A percentile compares a stretch with the other conserved stretches of the same genome.
These are phyloP conservation scores for Stichopus horrens DNA, from an alignment of 53 echinoderm and acorn worm genomes.

Conservation along the genomic window DNA sequence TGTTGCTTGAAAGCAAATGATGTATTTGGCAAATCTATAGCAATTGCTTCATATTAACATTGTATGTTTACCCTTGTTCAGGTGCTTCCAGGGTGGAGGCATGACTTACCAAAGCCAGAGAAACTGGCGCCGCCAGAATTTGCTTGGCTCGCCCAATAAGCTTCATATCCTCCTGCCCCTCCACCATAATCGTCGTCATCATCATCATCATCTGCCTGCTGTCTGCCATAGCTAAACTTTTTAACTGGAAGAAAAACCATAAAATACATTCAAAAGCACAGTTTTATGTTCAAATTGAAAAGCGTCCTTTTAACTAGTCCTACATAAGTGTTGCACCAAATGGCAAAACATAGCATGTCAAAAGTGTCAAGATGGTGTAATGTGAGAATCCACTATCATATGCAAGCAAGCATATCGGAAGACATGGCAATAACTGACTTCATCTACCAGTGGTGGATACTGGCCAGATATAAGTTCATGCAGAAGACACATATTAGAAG, in stretches of 20 bases:
- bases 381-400: background rate
- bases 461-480: too few relatives aligned
- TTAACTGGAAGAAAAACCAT: slow-evolving; percentile 54
- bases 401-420: background rate
- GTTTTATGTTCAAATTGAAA: background rate
- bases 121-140: slow-evolving; percentile 1
- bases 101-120: slow-evolving; percentile 20
- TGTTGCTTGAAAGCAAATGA: too few relatives aligned
- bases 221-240: slow-evolving; percentile 80
- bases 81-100: background rate
- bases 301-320: too few relatives aligned
- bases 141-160: slow-evolving; percentile 57
- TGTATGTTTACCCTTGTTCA: background rate
- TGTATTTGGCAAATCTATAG: background rate
- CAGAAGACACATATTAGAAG: too few relatives aligned
- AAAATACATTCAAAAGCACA: background rate
- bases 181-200: slow-evolving; percentile 56
- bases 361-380: background rate
- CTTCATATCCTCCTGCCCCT: slow-evolving; percentile 50
- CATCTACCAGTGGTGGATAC: too few relatives aligned
- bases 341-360: background rate
- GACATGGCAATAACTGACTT: background rate
- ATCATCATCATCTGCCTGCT: slow-evolving; percentile 56
- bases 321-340: background rate
- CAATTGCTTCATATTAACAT: background rate